A percentile compares a stretch with the other conserved stretches of the same genome.
Evolutionary conservation across 2,113 vertebrate genomes (phyloP).

Genomic region (Archocentrus centrarchus): DNA sequence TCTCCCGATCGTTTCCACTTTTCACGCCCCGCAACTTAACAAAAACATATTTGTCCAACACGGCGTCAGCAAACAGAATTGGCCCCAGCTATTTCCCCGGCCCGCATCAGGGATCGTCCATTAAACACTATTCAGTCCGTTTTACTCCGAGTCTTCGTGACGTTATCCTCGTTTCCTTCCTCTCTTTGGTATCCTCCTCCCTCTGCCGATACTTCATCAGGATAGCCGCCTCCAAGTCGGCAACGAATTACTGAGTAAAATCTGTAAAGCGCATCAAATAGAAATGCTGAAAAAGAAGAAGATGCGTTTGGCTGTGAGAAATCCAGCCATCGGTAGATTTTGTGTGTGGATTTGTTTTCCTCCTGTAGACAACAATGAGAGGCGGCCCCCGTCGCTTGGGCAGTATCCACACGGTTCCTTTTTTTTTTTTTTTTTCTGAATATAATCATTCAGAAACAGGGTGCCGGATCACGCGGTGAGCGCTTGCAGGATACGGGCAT

Average conservation of each 20-base stretch:
- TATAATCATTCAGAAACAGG: slow-evolving; percentile 54
- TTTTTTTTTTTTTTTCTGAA: background rate
- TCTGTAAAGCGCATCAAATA: slow-evolving; percentile 7
- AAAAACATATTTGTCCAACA: slow-evolving; percentile 48
- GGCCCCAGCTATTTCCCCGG: slow-evolving; percentile 22
- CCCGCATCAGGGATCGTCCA: slow-evolving; percentile 62
- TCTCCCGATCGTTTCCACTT: slow-evolving; percentile 22
- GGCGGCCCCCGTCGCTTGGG: slow-evolving; percentile 3
- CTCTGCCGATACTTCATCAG: slow-evolving; percentile 63
- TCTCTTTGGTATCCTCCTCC: slow-evolving; percentile 72
- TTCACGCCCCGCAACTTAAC: slow-evolving; percentile 45
- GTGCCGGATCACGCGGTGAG: slow-evolving; percentile 60
- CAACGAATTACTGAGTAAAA: slow-evolving; percentile 45
- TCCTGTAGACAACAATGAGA: slow-evolving; percentile 1
- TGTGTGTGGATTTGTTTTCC: background rate
- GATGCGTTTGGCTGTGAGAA: background rate
- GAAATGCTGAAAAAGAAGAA: background rate
- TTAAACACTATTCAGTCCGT: slow-evolving; percentile 54
- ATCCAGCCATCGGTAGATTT: slow-evolving; percentile 27
- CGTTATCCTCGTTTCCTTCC: slow-evolving; percentile 78
- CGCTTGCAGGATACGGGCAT: slow-evolving; percentile 49
- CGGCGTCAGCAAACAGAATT: slow-evolving; percentile 19
- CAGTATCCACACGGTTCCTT: slow-evolving; percentile 45
- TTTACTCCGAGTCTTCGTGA: slow-evolving; percentile 74
- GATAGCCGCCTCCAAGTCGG: slow-evolving; percentile 50